These are phyloP conservation scores for Holotrichia oblita DNA, from an alignment of 1,140 invertebrate species.

Conservation along the genomic window DNA sequence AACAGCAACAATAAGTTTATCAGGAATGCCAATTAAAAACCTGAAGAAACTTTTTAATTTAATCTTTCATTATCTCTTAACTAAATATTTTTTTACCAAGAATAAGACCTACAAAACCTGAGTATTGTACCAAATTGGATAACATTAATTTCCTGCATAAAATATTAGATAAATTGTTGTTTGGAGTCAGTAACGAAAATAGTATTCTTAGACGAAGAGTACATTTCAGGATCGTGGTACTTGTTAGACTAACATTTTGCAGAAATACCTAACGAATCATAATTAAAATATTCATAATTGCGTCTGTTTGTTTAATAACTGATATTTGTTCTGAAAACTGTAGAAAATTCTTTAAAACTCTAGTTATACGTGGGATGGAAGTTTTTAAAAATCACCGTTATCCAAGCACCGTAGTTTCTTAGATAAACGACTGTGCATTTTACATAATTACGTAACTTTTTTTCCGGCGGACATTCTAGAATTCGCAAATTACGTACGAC, in stretches of 20 bases:
- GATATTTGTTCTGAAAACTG: not conserved
- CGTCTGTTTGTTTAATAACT: not conserved
- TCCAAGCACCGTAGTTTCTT: not conserved
- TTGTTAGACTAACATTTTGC: not conserved
- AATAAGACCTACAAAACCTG: too few relatives aligned
- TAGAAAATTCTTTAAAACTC: slow-evolving; percentile 7
- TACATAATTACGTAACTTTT: slow-evolving; percentile 33
- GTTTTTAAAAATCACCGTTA: not conserved
- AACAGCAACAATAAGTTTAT: too few relatives aligned
- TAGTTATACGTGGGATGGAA: not conserved
- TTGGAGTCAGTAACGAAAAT: too few relatives aligned
- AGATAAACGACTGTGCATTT: not conserved
- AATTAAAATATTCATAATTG: not conserved
- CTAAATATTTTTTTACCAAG: too few relatives aligned
- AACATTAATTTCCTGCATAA: too few relatives aligned
- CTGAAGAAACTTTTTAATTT: too few relatives aligned
- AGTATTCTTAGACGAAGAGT: too few relatives aligned
- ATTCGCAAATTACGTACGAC: slow-evolving; percentile 16
- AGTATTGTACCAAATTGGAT: too few relatives aligned
- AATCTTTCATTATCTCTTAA: too few relatives aligned
- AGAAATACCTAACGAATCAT: not conserved
- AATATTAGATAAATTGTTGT: too few relatives aligned
- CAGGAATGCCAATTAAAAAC: too few relatives aligned
- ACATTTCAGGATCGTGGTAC: too few relatives aligned
- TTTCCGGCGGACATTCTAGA: not conserved